Evolutionary conservation across 2,888 invertebrate species (phyloP).

Genomic region (Acanthosepion lycidas): DNA sequence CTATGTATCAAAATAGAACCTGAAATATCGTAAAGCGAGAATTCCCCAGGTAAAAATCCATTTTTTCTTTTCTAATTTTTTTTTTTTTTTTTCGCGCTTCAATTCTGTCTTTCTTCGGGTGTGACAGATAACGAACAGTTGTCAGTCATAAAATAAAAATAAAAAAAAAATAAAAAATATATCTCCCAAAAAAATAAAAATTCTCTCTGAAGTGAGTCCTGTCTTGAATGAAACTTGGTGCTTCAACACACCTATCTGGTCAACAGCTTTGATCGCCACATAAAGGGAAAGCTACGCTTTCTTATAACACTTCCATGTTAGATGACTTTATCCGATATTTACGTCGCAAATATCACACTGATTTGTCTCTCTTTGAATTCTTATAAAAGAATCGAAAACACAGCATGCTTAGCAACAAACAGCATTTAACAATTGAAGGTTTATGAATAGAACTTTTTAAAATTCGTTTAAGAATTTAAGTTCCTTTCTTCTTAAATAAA

Average conservation of each 20-base stretch:
- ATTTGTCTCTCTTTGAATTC: not conserved
- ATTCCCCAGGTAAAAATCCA: not conserved
- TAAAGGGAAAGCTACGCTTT: not conserved
- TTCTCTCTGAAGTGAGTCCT: not conserved
- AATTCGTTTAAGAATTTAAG: not conserved
- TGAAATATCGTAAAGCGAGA: not conserved
- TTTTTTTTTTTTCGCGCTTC: not conserved
- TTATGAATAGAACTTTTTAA: not conserved
- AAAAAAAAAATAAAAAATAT: not conserved
- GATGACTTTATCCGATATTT: not conserved
- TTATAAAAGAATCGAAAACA: not conserved
- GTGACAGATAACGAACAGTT: constrained; percentile 2
- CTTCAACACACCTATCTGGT: not conserved
- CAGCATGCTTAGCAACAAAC: not conserved
- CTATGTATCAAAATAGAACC: not conserved
- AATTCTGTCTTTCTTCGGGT: not conserved
- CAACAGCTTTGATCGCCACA: not conserved
- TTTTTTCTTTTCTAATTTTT: not conserved
- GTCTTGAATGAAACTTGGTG: not conserved
- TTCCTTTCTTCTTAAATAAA: not conserved
- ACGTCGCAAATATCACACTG: not conserved
- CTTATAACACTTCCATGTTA: not conserved
- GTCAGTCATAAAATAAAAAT: not conserved
- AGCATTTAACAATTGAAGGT: not conserved
- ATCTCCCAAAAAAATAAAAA: not conserved